These are phyloP conservation scores for Apamea sordens DNA, from an alignment of 2,888 invertebrate genomes.

Conservation along the genomic window DNA sequence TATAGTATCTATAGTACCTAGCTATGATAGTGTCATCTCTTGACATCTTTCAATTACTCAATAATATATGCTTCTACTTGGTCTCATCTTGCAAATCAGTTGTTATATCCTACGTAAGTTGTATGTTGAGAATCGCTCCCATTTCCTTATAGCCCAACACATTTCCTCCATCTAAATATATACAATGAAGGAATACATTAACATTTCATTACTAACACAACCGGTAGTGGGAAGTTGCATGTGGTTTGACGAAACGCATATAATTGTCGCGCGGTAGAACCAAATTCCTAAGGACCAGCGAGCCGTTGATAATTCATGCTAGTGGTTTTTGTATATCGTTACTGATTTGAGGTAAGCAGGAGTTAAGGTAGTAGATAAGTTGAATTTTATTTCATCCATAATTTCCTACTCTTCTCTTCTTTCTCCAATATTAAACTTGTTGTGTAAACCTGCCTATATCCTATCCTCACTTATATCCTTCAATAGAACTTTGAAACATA, in stretches of 20 bases:
- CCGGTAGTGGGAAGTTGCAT: conserved; percentile 81
- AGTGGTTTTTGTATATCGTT: conserved; percentile 51
- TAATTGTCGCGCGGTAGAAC: conserved; percentile 81
- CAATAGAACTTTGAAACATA: not conserved
- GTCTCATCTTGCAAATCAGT: not conserved
- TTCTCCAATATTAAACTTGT: not conserved
- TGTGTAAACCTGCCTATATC: not conserved
- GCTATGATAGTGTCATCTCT: no score
- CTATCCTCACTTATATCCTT: not conserved
- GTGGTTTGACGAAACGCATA: conserved; percentile 79
- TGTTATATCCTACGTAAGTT: not conserved
- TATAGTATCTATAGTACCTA: no score
- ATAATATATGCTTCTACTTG: not conserved
- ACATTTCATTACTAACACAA: conserved; percentile 58
- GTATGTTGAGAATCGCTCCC: conserved; percentile 8
- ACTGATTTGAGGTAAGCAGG: conserved; percentile 17
- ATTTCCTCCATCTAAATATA: conserved; percentile 47
- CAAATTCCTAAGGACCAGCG: conserved; percentile 78
- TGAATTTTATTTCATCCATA: not conserved
- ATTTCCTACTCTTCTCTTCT: not conserved
- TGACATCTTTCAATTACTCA: not conserved
- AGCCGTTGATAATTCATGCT: conserved; percentile 80
- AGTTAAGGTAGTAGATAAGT: not conserved
- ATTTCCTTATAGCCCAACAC: conserved; percentile 47
- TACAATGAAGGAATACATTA: conserved; percentile 50